phyloP scores from a whole-genome alignment of 2,888 invertebrate species.

The Drosophila kokeensis region DNA sequence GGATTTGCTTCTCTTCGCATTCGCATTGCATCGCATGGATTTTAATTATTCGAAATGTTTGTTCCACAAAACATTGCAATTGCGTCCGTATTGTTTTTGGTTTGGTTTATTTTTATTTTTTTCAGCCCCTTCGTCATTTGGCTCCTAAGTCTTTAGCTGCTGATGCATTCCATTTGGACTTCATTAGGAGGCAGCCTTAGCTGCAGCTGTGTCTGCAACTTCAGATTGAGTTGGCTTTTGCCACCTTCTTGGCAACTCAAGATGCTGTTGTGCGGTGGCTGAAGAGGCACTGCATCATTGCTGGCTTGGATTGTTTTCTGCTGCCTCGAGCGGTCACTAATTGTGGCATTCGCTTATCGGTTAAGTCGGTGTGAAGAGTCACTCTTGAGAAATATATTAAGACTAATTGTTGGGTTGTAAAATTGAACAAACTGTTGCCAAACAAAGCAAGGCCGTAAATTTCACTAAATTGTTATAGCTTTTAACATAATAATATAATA shows the following conservation, averaged over 20 bases:
- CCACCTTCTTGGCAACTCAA: constrained; percentile 62
- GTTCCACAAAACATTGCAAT: constrained; percentile 52
- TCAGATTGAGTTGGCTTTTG: constrained; percentile 37
- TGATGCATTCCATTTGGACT: constrained; percentile 50
- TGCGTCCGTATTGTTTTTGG: constrained; percentile 31
- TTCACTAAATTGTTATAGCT: background rate
- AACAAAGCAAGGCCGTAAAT: background rate
- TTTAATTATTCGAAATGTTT: constrained; percentile 59
- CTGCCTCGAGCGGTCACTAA: constrained; percentile 43
- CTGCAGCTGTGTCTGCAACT: constrained; percentile 14
- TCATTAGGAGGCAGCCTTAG: constrained; percentile 29
- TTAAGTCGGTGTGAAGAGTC: constrained; percentile 22
- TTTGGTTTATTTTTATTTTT: background rate
- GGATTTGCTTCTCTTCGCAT: constrained; percentile 71
- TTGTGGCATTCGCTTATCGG: constrained; percentile 35
- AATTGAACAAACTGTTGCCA: constrained; percentile 6
- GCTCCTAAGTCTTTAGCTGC: constrained; percentile 42
- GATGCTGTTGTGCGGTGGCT: constrained; percentile 20
- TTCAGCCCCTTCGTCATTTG: background rate
- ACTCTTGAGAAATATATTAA: constrained; percentile 24
- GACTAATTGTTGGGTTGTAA: constrained; percentile 6
- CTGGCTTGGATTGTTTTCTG: constrained; percentile 14
- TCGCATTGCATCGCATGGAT: constrained; percentile 50
- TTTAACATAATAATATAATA: background rate
- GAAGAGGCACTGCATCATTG: constrained; percentile 15